Evolutionary conservation across 2,113 vertebrate species (phyloP).

Genomic region (Anseranas semipalmata): DNA sequence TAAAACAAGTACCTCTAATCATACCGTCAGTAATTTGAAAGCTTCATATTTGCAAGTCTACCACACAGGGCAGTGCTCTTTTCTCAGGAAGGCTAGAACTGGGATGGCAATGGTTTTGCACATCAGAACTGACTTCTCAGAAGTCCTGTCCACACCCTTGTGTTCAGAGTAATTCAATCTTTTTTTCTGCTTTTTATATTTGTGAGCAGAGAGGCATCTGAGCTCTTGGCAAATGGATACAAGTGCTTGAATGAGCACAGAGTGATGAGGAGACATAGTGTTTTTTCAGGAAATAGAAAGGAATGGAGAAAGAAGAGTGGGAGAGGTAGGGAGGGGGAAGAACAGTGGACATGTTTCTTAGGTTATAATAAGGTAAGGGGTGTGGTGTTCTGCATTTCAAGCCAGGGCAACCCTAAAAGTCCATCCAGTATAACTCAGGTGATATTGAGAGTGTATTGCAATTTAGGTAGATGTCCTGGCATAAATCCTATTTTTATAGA

Average conservation of each 20-base stretch:
- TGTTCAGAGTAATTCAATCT: no score
- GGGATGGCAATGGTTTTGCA: background rate
- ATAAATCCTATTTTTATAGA: background rate
- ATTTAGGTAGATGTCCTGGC: background rate
- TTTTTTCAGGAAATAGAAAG: background rate
- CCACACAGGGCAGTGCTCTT: background rate
- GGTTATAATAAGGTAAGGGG: background rate
- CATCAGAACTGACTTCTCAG: background rate
- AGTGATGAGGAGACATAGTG: background rate
- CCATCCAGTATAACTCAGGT: background rate
- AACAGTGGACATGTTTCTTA: background rate
- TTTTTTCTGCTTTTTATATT: background rate
- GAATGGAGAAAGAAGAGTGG: background rate
- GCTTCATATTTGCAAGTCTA: background rate
- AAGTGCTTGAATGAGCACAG: background rate
- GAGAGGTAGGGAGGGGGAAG: background rate
- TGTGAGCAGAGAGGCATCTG: background rate
- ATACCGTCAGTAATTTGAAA: background rate
- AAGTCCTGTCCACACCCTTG: background rate
- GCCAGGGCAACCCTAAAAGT: no score
- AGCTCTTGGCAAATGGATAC: background rate
- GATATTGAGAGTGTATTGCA: background rate
- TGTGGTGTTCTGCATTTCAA: background rate
- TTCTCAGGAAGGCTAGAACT: background rate
- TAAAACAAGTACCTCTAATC: background rate